Percentiles rank a stretch among this genome's conserved stretches.
These are phyloP conservation scores for Sinella curviseta DNA, from an alignment of 1,140 invertebrate species.

Conservation along the genomic window DNA sequence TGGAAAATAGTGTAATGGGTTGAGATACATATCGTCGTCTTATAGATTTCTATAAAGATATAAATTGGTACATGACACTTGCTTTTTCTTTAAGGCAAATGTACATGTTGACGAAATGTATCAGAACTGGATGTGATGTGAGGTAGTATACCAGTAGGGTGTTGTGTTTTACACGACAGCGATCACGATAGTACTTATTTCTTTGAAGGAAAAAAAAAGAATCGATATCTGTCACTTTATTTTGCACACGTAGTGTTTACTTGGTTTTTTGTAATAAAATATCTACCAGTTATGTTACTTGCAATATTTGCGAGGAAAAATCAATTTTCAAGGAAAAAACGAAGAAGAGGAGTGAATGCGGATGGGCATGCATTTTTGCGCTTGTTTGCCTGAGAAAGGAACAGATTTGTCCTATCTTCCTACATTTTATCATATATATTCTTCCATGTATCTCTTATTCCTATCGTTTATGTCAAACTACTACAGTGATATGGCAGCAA, in stretches of 20 bases:
- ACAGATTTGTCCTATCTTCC: background rate
- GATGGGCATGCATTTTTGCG: too few species aligned
- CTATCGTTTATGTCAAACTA: too few species aligned
- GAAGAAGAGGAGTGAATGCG: background rate
- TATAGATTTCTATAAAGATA: background rate
- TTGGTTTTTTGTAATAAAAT: background rate
- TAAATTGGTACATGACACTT: background rate
- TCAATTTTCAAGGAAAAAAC: background rate
- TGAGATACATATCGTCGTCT: background rate
- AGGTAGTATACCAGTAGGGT: background rate
- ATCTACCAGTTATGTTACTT: slow-evolving; percentile 10
- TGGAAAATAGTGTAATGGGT: background rate
- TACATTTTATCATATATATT: background rate
- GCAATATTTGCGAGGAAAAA: slow-evolving; percentile 13
- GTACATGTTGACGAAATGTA: background rate
- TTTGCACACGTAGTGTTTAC: slow-evolving; percentile 21
- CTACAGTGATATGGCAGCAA: too few species aligned
- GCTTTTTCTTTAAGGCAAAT: background rate
- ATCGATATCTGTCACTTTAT: slow-evolving; percentile 14
- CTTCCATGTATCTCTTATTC: too few species aligned
- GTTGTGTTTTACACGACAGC: background rate
- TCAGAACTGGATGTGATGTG: background rate
- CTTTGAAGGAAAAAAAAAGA: slow-evolving; percentile 1
- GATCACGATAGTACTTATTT: background rate
- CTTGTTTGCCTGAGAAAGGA: background rate